Conservation (phyloP, 2,797 vertebrate species). For the Sebastes oblongus region DNA sequence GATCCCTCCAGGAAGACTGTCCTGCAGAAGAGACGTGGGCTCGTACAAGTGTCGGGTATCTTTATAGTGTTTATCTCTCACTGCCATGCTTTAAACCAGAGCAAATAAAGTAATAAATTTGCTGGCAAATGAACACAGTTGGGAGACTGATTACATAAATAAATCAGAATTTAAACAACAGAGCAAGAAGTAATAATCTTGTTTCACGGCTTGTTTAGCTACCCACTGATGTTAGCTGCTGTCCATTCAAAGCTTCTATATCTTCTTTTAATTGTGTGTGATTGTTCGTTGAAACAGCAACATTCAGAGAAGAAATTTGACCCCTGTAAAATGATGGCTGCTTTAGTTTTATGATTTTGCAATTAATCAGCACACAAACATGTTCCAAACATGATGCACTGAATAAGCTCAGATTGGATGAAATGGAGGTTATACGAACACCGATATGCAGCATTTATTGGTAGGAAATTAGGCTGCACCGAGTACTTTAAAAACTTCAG, state of each 20-base stretch:
- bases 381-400: not conserved
- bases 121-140: not conserved
- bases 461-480: not conserved
- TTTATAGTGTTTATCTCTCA: not conserved
- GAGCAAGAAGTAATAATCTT: not conserved
- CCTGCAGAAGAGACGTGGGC: slow-evolving; percentile 71
- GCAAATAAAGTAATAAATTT: not conserved
- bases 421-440: not conserved
- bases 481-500: not conserved
- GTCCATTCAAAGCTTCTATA: not conserved
- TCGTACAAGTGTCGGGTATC: slow-evolving; percentile 84
- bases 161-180: not conserved
- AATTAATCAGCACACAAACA: not conserved
- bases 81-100: not conserved
- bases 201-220: not conserved
- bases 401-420: not conserved
- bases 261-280: not conserved
- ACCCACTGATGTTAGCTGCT: not conserved
- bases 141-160: not conserved
- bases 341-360: not conserved
- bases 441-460: not conserved
- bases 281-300: not conserved
- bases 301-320: not conserved
- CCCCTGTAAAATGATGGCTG: too few relatives aligned
- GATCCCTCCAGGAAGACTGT: slow-evolving; percentile 90